phyloP scores from a whole-genome alignment of 2,888 invertebrate species.

The Unio delphinus region DNA sequence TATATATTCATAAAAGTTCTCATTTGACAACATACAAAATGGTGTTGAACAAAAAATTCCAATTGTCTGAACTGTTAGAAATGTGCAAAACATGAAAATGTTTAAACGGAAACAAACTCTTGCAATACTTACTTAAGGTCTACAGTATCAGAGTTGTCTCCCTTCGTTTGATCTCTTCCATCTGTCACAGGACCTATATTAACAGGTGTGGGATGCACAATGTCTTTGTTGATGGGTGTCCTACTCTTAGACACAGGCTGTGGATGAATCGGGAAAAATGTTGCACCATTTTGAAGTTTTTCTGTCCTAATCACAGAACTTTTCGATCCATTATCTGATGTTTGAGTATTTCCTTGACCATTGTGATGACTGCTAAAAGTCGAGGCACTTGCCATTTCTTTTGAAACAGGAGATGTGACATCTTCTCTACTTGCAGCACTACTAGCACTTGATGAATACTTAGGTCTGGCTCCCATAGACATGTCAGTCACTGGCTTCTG shows the following conservation, averaged over 20 bases:
- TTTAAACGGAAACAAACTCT: neutral
- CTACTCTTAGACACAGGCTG: constrained; percentile 49
- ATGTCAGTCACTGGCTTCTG: too few relatives aligned
- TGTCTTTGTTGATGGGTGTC: constrained; percentile 36
- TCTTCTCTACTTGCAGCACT: neutral
- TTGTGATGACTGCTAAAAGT: constrained; percentile 1
- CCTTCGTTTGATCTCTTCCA: neutral
- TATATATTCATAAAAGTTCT: too few relatives aligned
- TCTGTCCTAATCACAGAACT: constrained; percentile 44
- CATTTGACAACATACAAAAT: too few relatives aligned
- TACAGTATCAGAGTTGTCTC: constrained; percentile 10
- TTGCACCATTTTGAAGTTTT: constrained; percentile 46
- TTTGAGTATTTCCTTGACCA: neutral
- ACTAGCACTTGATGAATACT: too few relatives aligned
- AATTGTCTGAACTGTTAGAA: too few relatives aligned
- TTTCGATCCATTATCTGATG: constrained; percentile 11
- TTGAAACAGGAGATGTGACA: constrained; percentile 3
- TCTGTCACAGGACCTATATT: constrained; percentile 8
- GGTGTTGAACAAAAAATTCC: too few relatives aligned
- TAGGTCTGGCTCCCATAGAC: too few relatives aligned
- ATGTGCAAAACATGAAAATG: neutral
- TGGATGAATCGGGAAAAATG: constrained; percentile 62
- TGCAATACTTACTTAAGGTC: constrained; percentile 31
- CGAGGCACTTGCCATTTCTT: neutral
- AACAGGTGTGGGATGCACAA: constrained; percentile 49